Percentiles rank a stretch among this genome's conserved stretches.
These are phyloP conservation scores for Dryococelus australis DNA, from an alignment of 2,888 invertebrate species.

Conservation along the genomic window DNA sequence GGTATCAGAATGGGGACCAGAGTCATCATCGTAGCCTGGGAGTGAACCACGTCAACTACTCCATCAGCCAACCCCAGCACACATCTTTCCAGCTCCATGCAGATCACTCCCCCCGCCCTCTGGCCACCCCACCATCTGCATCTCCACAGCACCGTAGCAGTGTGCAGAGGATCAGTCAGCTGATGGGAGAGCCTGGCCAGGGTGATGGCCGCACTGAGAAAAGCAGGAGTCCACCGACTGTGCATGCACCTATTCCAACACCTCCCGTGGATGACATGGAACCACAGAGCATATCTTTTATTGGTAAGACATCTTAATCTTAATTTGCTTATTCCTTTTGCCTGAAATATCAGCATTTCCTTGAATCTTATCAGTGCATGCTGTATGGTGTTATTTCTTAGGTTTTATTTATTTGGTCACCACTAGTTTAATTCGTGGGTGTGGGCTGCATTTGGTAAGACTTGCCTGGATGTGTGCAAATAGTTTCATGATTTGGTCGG, in stretches of 20 bases:
- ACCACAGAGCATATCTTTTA: slow-evolving; percentile 92
- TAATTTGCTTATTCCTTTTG: slow-evolving; percentile 48
- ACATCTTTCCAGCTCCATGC: slow-evolving; percentile 62
- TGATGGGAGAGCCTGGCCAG: slow-evolving; percentile 54
- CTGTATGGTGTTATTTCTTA: no score
- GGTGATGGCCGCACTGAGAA: slow-evolving; percentile 53
- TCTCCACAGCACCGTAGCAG: slow-evolving; percentile 70
- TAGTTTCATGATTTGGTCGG: no score
- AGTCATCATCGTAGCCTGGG: slow-evolving; percentile 42
- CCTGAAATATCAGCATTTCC: background rate
- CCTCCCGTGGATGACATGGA: slow-evolving; percentile 87
- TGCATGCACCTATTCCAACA: slow-evolving; percentile 69
- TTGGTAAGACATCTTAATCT: slow-evolving; percentile 67
- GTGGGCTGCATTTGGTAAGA: no score
- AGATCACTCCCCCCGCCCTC: slow-evolving; percentile 59
- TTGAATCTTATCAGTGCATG: background rate
- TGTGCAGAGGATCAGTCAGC: slow-evolving; percentile 56
- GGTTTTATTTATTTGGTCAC: no score
- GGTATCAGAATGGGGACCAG: slow-evolving; percentile 73
- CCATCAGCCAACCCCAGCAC: slow-evolving; percentile 33
- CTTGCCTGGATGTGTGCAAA: no score
- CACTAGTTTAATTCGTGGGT: no score
- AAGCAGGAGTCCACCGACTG: slow-evolving; percentile 56
- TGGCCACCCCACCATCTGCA: slow-evolving; percentile 63
- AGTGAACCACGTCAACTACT: slow-evolving; percentile 36